A percentile compares a stretch with the other conserved stretches of the same genome.
These are phyloP conservation scores for Dryococelus australis DNA, from an alignment of 2,888 invertebrate genomes.

Conservation along the genomic window DNA sequence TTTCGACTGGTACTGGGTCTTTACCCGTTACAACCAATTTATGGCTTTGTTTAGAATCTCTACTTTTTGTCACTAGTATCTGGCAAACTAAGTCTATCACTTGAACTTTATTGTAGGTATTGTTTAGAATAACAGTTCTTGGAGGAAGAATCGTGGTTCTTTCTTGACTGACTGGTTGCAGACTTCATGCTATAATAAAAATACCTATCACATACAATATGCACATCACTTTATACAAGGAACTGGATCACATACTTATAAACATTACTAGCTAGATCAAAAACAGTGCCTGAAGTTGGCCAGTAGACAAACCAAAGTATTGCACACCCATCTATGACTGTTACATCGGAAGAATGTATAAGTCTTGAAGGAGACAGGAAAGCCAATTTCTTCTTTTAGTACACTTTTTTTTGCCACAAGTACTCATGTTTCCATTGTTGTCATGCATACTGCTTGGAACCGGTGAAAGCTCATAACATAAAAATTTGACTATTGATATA, in stretches of 20 bases:
- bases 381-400: not conserved
- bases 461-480: too few relatives aligned
- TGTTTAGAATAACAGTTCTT: not conserved
- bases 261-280: too few relatives aligned
- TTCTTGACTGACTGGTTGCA: not conserved
- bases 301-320: too few relatives aligned
- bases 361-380: not conserved
- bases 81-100: too few relatives aligned
- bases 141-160: not conserved
- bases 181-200: not conserved
- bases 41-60: too few relatives aligned
- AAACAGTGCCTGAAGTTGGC: too few relatives aligned
- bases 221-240: too few relatives aligned
- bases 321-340: not conserved
- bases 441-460: not conserved
- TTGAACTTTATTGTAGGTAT: not conserved
- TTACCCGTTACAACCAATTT: not conserved
- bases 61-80: too few relatives aligned
- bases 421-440: not conserved
- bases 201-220: not conserved
- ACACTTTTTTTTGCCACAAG: not conserved
- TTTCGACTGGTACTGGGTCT: not conserved
- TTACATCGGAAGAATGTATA: not conserved
- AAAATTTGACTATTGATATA: slow-evolving; percentile 9
- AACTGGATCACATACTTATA: too few relatives aligned